Base-by-base conservation (phyloP, 2,797 vertebrate species). In the Sebastes melanostomus region DNA sequence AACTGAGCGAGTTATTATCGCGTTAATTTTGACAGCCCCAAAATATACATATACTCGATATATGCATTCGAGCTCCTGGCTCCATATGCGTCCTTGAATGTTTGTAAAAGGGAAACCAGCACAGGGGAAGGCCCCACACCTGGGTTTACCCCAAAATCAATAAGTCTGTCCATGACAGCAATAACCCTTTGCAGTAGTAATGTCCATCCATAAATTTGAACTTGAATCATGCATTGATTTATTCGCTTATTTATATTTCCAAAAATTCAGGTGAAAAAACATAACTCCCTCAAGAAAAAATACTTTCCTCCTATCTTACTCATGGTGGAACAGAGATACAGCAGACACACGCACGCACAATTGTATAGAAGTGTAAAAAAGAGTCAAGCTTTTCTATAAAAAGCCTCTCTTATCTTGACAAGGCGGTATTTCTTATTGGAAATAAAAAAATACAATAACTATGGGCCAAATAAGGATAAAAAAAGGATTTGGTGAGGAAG, bases 401-500 rank as follows among this genome's bases (percentile, higher is more conserved):
- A 61, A 70, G 13, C 27, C 7, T 30, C 18, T 30, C 12, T 63
- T 32, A 71, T 75, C 22, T 67, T 67, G 56, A 80, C 50, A 73
- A 9, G 32, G 14, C 61, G 20, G 6, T 27, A 4, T 25, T 72
- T 66, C 62, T 61, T 38, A 52, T 36, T 32, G 30, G 20, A 60
- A 7, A n/a, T 10, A 55, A n/a, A 14, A 50, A 60, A 70, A 68
- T 32, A 24, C 55, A 80, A 68, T 14, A 58, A 79, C 18, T 80
- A 13, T 25, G 25, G 5, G 29, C 8, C 22, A 80, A 38, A 78
- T n/a, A 16, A 71, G 60, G 62, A 54, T 56, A 32, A 55, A 74
- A 71, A 54, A 65, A 58, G 10, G 16, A 3, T 63, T 38, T 55
- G 54, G 8, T 36, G 24, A 58, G 29, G 4, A 75, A 68, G 58